phyloP scores from a whole-genome alignment of 2,113 vertebrate species.

The Caracal caracal region DNA sequence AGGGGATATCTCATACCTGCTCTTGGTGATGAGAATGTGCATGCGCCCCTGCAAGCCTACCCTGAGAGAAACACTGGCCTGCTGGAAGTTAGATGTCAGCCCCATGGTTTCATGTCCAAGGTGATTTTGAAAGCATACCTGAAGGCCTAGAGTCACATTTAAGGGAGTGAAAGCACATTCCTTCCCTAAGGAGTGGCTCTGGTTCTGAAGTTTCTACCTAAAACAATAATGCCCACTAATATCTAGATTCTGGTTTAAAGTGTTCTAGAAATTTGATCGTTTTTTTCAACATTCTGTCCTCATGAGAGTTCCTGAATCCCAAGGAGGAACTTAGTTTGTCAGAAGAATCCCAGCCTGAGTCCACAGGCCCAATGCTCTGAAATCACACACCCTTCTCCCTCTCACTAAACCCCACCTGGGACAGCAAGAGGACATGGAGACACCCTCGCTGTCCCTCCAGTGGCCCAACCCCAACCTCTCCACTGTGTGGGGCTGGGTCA shows the following conservation, averaged over 20 bases:
- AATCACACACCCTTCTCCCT: neutral
- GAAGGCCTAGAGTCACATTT: neutral
- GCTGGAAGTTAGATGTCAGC: neutral
- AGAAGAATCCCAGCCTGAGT: conserved; percentile 2
- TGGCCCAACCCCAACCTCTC: neutral
- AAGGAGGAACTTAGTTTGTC: neutral
- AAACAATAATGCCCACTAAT: neutral
- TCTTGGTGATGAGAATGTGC: neutral
- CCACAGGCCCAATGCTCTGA: neutral
- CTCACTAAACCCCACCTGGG: neutral
- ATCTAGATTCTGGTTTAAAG: neutral
- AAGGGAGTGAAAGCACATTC: neutral
- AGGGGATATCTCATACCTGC: neutral
- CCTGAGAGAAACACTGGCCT: neutral
- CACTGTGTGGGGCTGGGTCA: neutral
- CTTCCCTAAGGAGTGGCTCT: neutral
- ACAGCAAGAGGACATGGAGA: neutral
- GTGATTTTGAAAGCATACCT: neutral
- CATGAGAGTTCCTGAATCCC: neutral
- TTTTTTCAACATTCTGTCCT: neutral
- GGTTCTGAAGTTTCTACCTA: neutral
- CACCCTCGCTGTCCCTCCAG: neutral
- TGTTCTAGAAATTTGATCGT: neutral
- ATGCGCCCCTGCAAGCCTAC: neutral
- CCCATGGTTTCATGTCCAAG: neutral